Evolutionary conservation across 1,140 invertebrate species (phyloP), one percentile per base, ranked within the genome.

Genomic region (Drosophila pruinosa): DNA sequence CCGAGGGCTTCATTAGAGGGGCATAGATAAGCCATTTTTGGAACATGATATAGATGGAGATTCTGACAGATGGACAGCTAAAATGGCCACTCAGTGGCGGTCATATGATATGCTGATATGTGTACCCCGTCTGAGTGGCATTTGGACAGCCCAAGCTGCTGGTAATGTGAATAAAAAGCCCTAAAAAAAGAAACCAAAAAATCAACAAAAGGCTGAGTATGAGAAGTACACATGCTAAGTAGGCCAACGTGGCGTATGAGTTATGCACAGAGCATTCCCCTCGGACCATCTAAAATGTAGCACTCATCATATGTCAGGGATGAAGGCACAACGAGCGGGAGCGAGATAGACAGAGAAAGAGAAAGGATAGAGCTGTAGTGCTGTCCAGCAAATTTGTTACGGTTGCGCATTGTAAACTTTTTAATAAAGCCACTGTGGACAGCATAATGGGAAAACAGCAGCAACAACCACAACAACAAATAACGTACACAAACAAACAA

Each of bases 401-500:
- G 61, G 62, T 36, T 52, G 52, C 53, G 63, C 76, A 79, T 74
- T 86, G 69, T 79, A 71, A 78, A 86, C 62, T 86, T 86, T 85
- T 86, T 86, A 86, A 86, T 86, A 86, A 85, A 63, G 81, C 73
- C 77, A 56, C 73, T 75, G 78, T 48, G 65, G 70, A 45, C 56
- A 43, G 69, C 38, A 65, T 59, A 71, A 63, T 59, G 45, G 36
- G 12, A 67, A 59, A 53, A 56, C 19, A 47, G 21, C 43, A 47
- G 8, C 43, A 12, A 12, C 8, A 47, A 19, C 6, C 17, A 28
- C 24, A 28, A 28, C 22, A 47, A n/a, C 21, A 48, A 48, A 38
- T 12, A 14, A 48, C 10, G 14, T 21, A 36, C 12, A 14, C 10
- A 28, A 43, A 36, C 12, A 14, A 38, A 45, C 22, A 70, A 54